Conservation (phyloP, 2,113 vertebrate species). For the Axis porcinus region DNA sequence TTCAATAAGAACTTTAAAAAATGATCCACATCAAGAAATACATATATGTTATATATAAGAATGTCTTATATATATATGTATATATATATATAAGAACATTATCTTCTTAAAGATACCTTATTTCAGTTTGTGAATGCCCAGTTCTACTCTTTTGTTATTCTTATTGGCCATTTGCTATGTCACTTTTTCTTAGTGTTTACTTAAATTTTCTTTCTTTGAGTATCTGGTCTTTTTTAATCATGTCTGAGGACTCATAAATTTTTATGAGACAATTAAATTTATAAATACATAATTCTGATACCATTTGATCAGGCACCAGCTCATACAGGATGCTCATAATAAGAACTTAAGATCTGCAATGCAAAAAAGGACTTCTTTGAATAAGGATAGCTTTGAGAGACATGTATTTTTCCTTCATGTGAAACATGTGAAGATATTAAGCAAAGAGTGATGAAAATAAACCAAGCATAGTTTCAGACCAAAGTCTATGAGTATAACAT, state of each 20-base stretch:
- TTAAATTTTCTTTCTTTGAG: neutral
- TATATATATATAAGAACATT: neutral
- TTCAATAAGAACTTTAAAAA: neutral
- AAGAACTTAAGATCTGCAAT: neutral
- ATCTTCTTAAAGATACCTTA: neutral
- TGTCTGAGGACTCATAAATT: neutral
- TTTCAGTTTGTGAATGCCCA: neutral
- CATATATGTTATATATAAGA: neutral
- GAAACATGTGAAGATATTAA: neutral
- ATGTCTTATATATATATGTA: neutral
- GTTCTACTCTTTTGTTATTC: neutral
- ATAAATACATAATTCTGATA: neutral
- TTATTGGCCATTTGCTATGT: neutral
- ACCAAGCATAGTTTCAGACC: neutral
- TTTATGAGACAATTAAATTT: neutral
- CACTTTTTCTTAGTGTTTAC: neutral
- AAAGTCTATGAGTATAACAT: neutral
- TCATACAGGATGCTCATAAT: neutral
- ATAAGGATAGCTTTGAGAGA: neutral
- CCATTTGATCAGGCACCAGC: neutral
- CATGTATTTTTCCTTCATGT: neutral
- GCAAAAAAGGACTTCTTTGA: neutral
- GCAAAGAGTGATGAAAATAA: neutral
- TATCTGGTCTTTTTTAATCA: conserved; percentile 5
- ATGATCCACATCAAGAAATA: neutral